Percentiles rank a stretch among this genome's conserved stretches.
phyloP scores from a whole-genome alignment of 2,113 vertebrate genomes.

The Edolisoma coerulescens region DNA sequence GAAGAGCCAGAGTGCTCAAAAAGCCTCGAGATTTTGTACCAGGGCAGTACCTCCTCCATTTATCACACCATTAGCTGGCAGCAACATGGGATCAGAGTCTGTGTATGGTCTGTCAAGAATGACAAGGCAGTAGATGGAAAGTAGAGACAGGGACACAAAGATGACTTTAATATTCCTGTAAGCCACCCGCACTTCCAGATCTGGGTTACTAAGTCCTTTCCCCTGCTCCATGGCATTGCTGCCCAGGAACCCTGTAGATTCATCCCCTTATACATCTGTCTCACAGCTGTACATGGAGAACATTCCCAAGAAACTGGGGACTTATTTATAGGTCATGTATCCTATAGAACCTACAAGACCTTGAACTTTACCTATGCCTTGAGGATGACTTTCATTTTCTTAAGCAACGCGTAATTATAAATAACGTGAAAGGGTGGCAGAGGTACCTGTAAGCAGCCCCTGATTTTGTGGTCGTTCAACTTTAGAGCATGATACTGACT shows the following conservation, averaged over 20 bases:
- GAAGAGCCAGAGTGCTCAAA: not conserved
- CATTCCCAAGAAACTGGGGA: not conserved
- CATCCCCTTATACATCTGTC: not conserved
- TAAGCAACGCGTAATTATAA: not conserved
- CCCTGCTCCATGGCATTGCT: not conserved
- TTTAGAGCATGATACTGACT: not conserved
- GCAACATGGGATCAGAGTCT: not conserved
- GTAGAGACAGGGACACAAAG: not conserved
- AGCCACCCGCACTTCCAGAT: not conserved
- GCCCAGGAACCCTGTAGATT: not conserved
- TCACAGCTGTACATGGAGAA: not conserved
- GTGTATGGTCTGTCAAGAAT: not conserved
- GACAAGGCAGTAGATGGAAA: not conserved
- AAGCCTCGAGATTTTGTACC: not conserved
- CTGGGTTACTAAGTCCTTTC: not conserved
- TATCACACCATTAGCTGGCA: not conserved
- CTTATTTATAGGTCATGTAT: rapidly evolving
- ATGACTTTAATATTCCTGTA: not conserved
- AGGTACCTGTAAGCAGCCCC: not conserved
- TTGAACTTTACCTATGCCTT: not conserved
- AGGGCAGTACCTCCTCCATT: not conserved
- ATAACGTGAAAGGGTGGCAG: not conserved
- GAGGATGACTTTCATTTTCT: not conserved
- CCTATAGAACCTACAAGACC: not conserved
- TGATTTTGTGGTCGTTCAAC: not conserved